Evolutionary conservation across 1,140 invertebrate species (phyloP).

Genomic region (Carcinoscorpius rotundicauda): DNA sequence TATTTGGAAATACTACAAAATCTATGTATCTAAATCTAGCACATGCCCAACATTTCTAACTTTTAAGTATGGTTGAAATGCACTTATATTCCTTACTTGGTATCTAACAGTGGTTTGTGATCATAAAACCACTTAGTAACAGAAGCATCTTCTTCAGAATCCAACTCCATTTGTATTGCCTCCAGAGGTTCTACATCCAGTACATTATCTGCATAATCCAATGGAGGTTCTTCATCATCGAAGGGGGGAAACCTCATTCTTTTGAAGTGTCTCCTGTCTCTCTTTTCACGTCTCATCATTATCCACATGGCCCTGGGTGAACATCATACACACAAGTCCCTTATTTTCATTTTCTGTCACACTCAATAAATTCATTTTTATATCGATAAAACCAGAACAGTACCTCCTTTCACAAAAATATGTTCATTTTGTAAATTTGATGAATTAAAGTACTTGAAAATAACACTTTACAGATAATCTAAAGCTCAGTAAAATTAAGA

Average conservation of each 20-base stretch:
- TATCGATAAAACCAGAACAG: background rate
- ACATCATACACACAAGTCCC: constrained; percentile 1
- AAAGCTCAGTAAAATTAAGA: too few relatives aligned
- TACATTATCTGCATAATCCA: constrained; percentile 99
- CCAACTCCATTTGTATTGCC: constrained; percentile 97
- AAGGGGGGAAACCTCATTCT: constrained; percentile 99
- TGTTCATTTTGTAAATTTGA: background rate
- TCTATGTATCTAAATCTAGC: background rate
- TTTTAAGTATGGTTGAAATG: constrained; percentile 11
- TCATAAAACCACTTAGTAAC: constrained; percentile 95
- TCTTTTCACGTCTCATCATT: constrained; percentile 98
- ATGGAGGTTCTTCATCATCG: constrained; percentile 98
- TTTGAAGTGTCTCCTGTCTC: constrained; percentile 97
- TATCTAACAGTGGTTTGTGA: constrained; percentile 87
- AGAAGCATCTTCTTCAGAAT: constrained; percentile 56
- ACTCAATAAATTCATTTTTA: background rate
- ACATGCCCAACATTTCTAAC: constrained; percentile 6
- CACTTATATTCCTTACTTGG: constrained; percentile 42
- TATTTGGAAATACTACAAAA: too few relatives aligned
- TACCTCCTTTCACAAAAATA: too few relatives aligned
- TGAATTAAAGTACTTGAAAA: too few relatives aligned
- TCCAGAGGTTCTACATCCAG: constrained; percentile 97
- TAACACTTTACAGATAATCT: too few relatives aligned
- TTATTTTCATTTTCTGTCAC: constrained; percentile 31
- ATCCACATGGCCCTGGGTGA: constrained; percentile 93